phyloP scores from a whole-genome alignment of 1,140 invertebrate species.

The Magallana gigas region DNA sequence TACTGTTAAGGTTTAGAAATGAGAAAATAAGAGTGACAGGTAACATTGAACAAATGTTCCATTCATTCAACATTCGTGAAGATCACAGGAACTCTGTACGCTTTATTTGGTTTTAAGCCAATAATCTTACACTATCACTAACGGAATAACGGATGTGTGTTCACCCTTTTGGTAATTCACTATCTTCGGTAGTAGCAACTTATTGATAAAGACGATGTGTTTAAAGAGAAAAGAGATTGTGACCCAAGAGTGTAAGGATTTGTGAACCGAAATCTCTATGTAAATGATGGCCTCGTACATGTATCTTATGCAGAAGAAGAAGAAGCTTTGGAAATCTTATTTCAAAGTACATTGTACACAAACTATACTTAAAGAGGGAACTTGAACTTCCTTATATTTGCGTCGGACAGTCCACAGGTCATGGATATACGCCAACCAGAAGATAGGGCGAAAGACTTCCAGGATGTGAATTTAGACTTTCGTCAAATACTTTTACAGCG shows the following conservation, averaged over 20 bases:
- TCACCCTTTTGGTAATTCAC: conserved; percentile 29
- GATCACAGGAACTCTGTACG: conserved; percentile 8
- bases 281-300: conserved; percentile 8
- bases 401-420: neutral
- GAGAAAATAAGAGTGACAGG: neutral
- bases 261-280: conserved; percentile 14
- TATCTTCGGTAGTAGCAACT: conserved; percentile 8
- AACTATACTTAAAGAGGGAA: neutral
- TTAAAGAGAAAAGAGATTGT: neutral
- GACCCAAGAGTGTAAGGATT: neutral
- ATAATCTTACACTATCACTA: neutral
- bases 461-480: neutral
- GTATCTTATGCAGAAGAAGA: neutral
- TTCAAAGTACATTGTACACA: neutral
- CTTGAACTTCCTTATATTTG: neutral
- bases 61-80: neutral
- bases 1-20: neutral
- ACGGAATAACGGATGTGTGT: conserved; percentile 38
- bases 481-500: neutral
- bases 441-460: neutral
- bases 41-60: conserved; percentile 12
- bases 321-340: neutral
- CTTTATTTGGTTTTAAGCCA: conserved; percentile 16
- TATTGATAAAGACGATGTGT: neutral
- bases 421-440: neutral